Percentiles rank a stretch among this genome's conserved stretches.
These are phyloP conservation scores for Burhinus bistriatus DNA, from an alignment of 2,113 vertebrate genomes.

Conservation along the genomic window DNA sequence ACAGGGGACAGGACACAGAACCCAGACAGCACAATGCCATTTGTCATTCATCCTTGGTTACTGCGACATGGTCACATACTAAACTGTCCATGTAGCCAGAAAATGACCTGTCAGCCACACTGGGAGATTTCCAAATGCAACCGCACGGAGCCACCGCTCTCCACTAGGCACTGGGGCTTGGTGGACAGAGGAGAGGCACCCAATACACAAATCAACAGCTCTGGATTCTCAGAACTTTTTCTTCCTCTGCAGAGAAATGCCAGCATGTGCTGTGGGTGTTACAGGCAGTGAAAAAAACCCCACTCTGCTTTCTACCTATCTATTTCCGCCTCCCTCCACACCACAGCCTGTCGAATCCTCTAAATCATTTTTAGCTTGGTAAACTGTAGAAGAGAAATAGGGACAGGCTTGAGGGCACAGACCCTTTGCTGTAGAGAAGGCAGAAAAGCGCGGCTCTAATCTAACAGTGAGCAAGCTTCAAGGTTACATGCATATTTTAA, in stretches of 20 bases:
- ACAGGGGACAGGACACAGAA: neutral
- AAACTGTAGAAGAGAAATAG: neutral
- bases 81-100: neutral
- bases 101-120: rapidly evolving
- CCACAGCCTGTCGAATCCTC: neutral
- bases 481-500: neutral
- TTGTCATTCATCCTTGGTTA: neutral
- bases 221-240: neutral
- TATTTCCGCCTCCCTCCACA: neutral
- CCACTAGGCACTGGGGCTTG: neutral
- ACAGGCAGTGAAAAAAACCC: rapidly evolving
- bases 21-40: neutral
- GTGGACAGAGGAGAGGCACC: neutral
- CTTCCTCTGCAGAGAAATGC: neutral
- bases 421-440: neutral
- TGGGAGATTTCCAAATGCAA: neutral
- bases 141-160: neutral
- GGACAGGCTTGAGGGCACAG: neutral
- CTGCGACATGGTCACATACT: neutral
- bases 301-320: neutral
- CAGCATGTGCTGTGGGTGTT: neutral
- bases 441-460: rapidly evolving
- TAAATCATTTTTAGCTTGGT: neutral
- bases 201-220: rapidly evolving
- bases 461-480: neutral